Evolutionary conservation across 2,797 vertebrate genomes (phyloP).

Genomic region (Poeciliopsis presidionis): DNA sequence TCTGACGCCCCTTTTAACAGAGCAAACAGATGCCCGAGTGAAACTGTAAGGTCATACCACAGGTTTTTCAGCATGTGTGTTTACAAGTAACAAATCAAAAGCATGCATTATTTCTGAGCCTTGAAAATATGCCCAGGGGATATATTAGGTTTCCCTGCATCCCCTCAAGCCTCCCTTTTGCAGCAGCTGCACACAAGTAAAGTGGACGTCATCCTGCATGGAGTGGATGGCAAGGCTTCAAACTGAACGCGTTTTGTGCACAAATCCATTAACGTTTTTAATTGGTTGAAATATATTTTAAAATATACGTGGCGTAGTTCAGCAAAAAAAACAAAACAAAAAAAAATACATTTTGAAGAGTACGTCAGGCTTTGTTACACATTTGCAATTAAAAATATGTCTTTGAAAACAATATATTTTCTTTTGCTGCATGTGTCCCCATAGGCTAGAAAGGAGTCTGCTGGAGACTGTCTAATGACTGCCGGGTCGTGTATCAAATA

Average conservation of each 20-base stretch:
- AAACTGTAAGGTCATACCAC: constrained; percentile 56
- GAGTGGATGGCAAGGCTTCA: constrained; percentile 58
- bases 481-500: constrained; percentile 74
- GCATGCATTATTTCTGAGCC: constrained; percentile 75
- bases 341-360: not conserved
- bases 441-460: constrained; percentile 61
- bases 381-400: constrained; percentile 75
- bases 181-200: constrained; percentile 72
- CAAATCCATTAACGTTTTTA: not conserved
- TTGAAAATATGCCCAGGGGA: constrained; percentile 78
- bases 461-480: constrained; percentile 68
- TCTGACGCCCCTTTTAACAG: constrained; percentile 53
- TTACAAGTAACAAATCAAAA: constrained; percentile 84
- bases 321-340: not conserved
- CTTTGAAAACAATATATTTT: constrained; percentile 73
- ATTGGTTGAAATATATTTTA: not conserved
- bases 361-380: not conserved
- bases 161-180: constrained; percentile 50
- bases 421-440: constrained; percentile 72
- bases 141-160: constrained; percentile 62
- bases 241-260: not conserved
- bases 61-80: constrained; percentile 63
- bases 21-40: constrained; percentile 62
- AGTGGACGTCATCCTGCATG: constrained; percentile 43
- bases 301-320: not conserved